Percentiles rank a stretch among this genome's conserved stretches.
Conservation (phyloP, 2,888 invertebrate genomes). For the Cosmia trapezina region DNA sequence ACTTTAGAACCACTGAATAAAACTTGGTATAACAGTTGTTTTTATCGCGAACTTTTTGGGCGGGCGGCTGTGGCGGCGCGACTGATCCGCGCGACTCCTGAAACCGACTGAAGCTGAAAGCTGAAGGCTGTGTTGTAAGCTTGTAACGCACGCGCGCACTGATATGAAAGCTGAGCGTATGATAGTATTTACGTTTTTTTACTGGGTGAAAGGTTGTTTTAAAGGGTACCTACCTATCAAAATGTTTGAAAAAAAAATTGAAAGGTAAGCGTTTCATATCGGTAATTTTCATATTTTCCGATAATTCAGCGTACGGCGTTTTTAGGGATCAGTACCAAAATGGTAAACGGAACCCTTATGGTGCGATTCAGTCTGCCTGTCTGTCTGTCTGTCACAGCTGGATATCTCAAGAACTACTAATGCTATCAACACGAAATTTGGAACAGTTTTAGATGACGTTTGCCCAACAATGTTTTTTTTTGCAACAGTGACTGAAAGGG, state of each 20-base stretch:
- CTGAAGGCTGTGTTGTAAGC: constrained; percentile 50
- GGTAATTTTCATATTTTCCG: background rate
- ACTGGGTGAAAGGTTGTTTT: background rate
- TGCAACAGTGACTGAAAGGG: no score
- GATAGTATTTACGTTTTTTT: background rate
- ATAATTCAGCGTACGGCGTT: background rate
- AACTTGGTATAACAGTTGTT: constrained; percentile 53
- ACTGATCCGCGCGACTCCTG: constrained; percentile 45
- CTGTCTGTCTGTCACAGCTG: no score
- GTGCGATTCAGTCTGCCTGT: no score
- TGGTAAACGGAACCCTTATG: no score
- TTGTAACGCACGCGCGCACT: constrained; percentile 61
- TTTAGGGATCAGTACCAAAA: no score
- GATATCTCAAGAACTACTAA: no score
- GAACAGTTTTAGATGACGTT: no score
- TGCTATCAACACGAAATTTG: no score
- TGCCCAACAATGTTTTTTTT: no score
- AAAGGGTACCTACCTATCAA: background rate
- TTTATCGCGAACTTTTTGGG: constrained; percentile 54
- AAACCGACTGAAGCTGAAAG: constrained; percentile 62
- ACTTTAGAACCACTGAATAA: constrained; percentile 39
- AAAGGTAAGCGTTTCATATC: background rate
- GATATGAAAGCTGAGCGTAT: constrained; percentile 6
- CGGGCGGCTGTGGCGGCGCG: constrained; percentile 51
- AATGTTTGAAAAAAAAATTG: background rate